Percentiles rank a stretch among this genome's conserved stretches.
Evolutionary conservation across 2,113 vertebrate genomes (phyloP).

Genomic region (Rhinoderma darwinii): DNA sequence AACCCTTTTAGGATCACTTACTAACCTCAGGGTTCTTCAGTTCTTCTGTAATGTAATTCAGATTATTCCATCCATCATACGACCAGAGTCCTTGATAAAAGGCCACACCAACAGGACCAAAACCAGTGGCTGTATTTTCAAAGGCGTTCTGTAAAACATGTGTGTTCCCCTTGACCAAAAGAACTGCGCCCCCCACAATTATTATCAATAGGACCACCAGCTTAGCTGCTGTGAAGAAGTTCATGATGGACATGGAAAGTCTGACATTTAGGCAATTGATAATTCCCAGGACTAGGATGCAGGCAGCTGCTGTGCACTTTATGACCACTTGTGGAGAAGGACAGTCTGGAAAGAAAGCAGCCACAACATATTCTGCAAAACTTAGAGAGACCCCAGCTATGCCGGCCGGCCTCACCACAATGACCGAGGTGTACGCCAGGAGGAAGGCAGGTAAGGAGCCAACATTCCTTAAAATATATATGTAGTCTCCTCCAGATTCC

Average conservation of each 20-base stretch:
- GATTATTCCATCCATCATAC: slow-evolving; percentile 80
- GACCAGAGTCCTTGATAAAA: slow-evolving; percentile 87
- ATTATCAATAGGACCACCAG: slow-evolving; percentile 76
- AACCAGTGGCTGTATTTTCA: slow-evolving; percentile 68
- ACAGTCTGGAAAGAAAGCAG: slow-evolving; percentile 76
- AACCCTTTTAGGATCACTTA: background rate
- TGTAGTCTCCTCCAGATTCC: slow-evolving; percentile 84
- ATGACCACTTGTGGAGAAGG: slow-evolving; percentile 66
- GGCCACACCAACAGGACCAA: slow-evolving; percentile 73
- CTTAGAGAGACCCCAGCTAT: slow-evolving; percentile 76
- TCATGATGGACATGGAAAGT: slow-evolving; percentile 74
- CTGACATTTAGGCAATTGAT: slow-evolving; percentile 77
- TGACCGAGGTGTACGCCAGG: slow-evolving; percentile 72
- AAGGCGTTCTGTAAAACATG: slow-evolving; percentile 74
- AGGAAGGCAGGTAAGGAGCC: slow-evolving; percentile 81
- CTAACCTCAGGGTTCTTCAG: slow-evolving; percentile 83
- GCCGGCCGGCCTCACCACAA: slow-evolving; percentile 75
- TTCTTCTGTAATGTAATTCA: slow-evolving; percentile 83
- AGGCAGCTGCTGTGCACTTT: slow-evolving; percentile 71
- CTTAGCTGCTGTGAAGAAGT: slow-evolving; percentile 79
- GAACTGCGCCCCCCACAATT: slow-evolving; percentile 73
- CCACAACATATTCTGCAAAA: slow-evolving; percentile 75
- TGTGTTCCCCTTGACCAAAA: slow-evolving; percentile 64
- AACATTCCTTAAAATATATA: slow-evolving; percentile 81
- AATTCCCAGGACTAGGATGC: slow-evolving; percentile 72